phyloP scores from a whole-genome alignment of 2,888 invertebrate genomes.

The Hipparchia semele region DNA sequence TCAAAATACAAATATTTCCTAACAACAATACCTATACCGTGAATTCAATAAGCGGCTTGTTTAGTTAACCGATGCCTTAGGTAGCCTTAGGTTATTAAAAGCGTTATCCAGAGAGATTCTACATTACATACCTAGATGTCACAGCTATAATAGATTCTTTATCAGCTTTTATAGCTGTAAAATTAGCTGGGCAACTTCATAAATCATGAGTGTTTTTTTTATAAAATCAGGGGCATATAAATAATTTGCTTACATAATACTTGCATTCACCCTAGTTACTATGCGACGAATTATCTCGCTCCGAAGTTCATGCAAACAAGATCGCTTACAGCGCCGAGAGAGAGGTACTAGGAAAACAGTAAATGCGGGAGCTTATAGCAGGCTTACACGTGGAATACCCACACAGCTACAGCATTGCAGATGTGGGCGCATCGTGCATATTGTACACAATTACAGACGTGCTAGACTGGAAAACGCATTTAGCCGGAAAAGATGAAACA shows the following conservation, averaged over 20 bases:
- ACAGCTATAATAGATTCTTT: no score
- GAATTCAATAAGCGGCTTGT: no score
- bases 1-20: no score
- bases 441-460: slow-evolving; percentile 57
- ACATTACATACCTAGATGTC: no score
- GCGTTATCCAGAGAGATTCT: no score
- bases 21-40: no score
- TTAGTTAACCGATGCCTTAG: no score
- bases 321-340: slow-evolving; percentile 53
- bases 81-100: no score
- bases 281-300: slow-evolving; percentile 45
- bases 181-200: background rate
- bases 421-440: slow-evolving; percentile 44
- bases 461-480: slow-evolving; percentile 70
- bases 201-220: slow-evolving; percentile 8
- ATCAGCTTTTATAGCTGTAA: background rate
- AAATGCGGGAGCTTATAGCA: slow-evolving; percentile 39
- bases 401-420: slow-evolving; percentile 50
- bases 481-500: slow-evolving; percentile 66
- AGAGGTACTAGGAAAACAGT: slow-evolving; percentile 49
- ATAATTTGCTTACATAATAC: slow-evolving; percentile 41
- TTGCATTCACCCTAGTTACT: slow-evolving; percentile 39
- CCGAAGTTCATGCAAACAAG: slow-evolving; percentile 48
- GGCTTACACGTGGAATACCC: slow-evolving; percentile 57
- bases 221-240: slow-evolving; percentile 29